phyloP scores from a whole-genome alignment of 2,113 vertebrate genomes.

The Morone chrysops region DNA sequence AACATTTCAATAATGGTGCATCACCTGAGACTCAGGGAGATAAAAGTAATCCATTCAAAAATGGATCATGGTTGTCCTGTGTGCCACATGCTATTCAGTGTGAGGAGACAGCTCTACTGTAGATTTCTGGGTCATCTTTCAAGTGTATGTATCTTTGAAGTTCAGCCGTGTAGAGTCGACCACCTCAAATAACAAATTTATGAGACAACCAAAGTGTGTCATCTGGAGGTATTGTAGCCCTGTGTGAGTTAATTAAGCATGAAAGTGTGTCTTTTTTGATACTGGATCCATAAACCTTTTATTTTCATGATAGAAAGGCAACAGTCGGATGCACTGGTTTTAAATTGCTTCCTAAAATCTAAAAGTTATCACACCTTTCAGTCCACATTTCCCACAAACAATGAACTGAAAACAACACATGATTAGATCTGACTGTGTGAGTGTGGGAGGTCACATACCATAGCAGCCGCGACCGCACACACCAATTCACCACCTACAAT shows the following conservation, averaged over 20 bases:
- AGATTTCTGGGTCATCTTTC: conserved; percentile 68
- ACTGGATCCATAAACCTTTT: not conserved
- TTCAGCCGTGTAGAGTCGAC: conserved; percentile 21
- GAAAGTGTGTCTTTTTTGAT: not conserved
- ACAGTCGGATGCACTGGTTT: not conserved
- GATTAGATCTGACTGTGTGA: conserved; percentile 28
- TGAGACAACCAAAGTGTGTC: conserved; percentile 43
- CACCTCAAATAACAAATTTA: conserved; percentile 22
- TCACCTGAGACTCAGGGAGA: conserved; percentile 61
- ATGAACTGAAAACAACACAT: conserved; percentile 3
- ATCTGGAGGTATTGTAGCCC: conserved; percentile 20
- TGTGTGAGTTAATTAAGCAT: conserved; percentile 12
- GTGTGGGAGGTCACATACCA: conserved; percentile 43
- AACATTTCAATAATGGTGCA: conserved; percentile 65
- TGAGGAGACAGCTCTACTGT: conserved; percentile 31
- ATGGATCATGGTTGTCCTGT: conserved; percentile 45
- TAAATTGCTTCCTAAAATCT: not conserved
- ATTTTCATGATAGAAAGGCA: not conserved
- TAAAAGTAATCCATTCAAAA: conserved; percentile 59
- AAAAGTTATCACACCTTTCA: conserved; percentile 7
- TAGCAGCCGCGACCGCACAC: not conserved
- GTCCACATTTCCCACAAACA: conserved; percentile 14
- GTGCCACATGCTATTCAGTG: conserved; percentile 23
- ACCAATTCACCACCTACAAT: conserved; percentile 22
- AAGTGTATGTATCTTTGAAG: conserved; percentile 63